Percentiles rank a stretch among this genome's conserved stretches.
These are phyloP conservation scores for Borostomias antarcticus DNA, from an alignment of 2,797 vertebrate genomes.

Conservation along the genomic window DNA sequence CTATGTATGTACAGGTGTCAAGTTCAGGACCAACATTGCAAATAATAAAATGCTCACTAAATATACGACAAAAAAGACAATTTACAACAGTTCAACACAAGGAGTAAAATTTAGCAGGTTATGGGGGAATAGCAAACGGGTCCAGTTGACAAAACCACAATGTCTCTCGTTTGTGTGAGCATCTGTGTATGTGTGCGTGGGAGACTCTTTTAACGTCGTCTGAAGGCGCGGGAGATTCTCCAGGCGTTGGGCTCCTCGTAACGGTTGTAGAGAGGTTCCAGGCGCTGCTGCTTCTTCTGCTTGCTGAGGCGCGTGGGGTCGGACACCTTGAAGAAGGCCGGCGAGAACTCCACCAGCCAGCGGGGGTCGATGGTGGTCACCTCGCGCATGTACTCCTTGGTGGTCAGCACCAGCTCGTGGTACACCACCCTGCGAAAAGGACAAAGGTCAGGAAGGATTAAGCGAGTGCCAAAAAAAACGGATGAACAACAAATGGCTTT, in stretches of 20 bases:
- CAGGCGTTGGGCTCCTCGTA: conserved; percentile 98
- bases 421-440: conserved; percentile 95
- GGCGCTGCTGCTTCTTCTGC: conserved; percentile 96
- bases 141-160: neutral
- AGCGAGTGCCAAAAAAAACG: neutral
- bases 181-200: neutral
- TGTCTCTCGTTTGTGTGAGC: neutral
- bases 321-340: conserved; percentile 98
- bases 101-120: too few species aligned
- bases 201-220: conserved; percentile 76
- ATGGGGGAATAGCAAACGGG: too few species aligned
- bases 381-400: conserved; percentile 98
- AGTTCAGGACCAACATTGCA: neutral
- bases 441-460: neutral
- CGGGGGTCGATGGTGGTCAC: conserved; percentile 98
- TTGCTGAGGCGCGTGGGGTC: conserved; percentile 98
- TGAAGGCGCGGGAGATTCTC: conserved; percentile 96
- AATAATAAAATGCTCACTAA: neutral
- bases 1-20: neutral
- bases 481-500: neutral
- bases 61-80: neutral
- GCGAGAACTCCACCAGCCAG: conserved; percentile 96
- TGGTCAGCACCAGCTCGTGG: conserved; percentile 95
- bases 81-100: neutral
- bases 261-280: conserved; percentile 96